Evolutionary conservation across 23 tunicate species (phyloP).

Genomic region (Trididemnum nubilum): DNA sequence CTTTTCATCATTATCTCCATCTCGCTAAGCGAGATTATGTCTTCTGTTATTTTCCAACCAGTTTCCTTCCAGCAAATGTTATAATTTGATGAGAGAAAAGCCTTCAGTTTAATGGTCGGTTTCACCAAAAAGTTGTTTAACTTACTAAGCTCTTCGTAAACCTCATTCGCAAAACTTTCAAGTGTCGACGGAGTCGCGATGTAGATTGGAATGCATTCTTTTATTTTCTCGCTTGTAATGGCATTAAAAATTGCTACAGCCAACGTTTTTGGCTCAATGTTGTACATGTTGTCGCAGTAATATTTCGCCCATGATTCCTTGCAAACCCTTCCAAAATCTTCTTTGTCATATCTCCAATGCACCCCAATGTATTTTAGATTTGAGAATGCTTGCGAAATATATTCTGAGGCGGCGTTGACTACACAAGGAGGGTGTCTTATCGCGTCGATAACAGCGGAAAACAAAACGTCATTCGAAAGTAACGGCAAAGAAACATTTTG

Average conservation of each 20-base stretch:
- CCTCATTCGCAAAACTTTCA: background rate
- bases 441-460: background rate
- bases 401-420: conserved; percentile 25
- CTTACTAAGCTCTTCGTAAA: background rate
- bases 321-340: no score
- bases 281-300: background rate
- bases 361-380: conserved; percentile 18
- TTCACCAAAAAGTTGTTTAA: background rate
- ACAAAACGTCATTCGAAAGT: background rate
- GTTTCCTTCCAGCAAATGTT: background rate
- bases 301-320: conserved; percentile 43
- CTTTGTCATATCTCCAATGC: conserved; percentile 57
- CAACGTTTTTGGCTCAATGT: background rate
- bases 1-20: conserved; percentile 10
- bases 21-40: background rate
- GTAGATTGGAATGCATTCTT: background rate
- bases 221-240: background rate
- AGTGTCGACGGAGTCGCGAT: background rate
- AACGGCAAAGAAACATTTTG: background rate
- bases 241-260: background rate
- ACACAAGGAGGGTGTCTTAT: background rate
- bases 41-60: background rate
- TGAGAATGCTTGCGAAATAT: background rate
- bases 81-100: background rate
- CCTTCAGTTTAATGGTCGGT: background rate